Evolutionary conservation across 2,113 vertebrate species (phyloP).

Genomic region (Synchiropus splendidus): DNA sequence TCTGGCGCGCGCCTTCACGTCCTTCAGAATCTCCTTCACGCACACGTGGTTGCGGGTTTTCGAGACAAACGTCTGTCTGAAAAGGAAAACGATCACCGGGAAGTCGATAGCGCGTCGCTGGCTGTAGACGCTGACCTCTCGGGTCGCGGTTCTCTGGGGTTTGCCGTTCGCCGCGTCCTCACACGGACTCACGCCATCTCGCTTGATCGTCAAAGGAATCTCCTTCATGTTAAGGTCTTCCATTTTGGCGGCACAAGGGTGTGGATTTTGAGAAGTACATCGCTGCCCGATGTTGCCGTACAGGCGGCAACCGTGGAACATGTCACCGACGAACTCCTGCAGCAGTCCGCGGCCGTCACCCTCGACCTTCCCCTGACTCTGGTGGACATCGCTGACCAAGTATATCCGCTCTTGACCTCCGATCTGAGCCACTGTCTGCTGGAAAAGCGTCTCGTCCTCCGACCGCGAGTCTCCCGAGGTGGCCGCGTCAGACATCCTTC

Average conservation of each 20-base stretch:
- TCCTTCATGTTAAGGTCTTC: slow-evolving; percentile 3
- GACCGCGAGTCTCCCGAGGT: slow-evolving; percentile 10
- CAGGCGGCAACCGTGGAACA: slow-evolving; percentile 38
- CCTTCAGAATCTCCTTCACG: slow-evolving; percentile 61
- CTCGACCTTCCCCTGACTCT: slow-evolving; percentile 24
- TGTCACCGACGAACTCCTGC: slow-evolving; percentile 51
- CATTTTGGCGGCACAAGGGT: not conserved
- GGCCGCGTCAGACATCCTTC: not conserved
- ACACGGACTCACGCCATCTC: no score
- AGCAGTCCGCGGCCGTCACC: slow-evolving; percentile 32
- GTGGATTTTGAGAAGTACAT: not conserved
- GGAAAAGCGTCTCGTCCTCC: slow-evolving; percentile 53
- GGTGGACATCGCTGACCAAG: slow-evolving; percentile 46
- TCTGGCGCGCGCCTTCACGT: slow-evolving; percentile 55
- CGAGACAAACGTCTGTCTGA: slow-evolving; percentile 54
- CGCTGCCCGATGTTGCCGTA: not conserved
- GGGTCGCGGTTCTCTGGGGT: slow-evolving; percentile 7
- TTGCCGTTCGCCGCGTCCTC: no score
- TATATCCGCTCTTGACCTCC: slow-evolving; percentile 62
- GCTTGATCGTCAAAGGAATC: no score
- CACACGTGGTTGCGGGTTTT: slow-evolving; percentile 18
- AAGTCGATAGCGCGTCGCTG: slow-evolving; percentile 49
- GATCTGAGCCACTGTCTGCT: slow-evolving; percentile 38
- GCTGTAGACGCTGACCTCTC: slow-evolving; percentile 15
- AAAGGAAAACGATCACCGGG: slow-evolving; percentile 59